Evolutionary conservation across 2,113 vertebrate genomes (phyloP).

Genomic region (Seriola quinqueradiata): DNA sequence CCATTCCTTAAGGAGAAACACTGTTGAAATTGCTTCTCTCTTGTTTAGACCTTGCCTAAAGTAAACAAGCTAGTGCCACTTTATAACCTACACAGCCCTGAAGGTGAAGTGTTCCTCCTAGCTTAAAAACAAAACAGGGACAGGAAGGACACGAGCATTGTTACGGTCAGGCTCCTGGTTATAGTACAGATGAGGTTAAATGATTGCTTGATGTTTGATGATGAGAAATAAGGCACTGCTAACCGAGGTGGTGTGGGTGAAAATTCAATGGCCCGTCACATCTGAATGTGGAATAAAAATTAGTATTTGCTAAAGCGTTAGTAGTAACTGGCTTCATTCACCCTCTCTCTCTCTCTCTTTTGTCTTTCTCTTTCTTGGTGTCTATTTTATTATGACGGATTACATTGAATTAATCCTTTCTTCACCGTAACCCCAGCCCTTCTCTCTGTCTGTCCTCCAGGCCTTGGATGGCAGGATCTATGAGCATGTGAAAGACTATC

Average conservation of each 20-base stretch:
- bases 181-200: neutral
- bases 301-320: neutral
- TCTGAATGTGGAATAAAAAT: neutral
- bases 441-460: conserved; percentile 77
- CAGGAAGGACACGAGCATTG: neutral
- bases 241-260: neutral
- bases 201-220: neutral
- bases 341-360: neutral
- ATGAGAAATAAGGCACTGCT: neutral
- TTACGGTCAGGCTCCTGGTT: neutral
- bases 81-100: neutral
- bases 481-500: conserved; percentile 81
- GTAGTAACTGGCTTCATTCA: conserved; percentile 1
- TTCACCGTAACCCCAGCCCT: conserved; percentile 5
- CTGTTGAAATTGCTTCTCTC: neutral
- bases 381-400: conserved; percentile 23
- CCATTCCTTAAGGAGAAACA: neutral
- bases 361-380: conserved; percentile 1
- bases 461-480: conserved; percentile 92
- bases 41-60: neutral
- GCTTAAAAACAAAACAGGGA: neutral
- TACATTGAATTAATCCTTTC: conserved; percentile 16
- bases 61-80: neutral
- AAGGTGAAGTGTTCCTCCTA: conserved; percentile 6
- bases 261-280: neutral